Percentiles rank a stretch among this genome's conserved stretches.
These are phyloP conservation scores for Cololabis saira DNA, from an alignment of 2,113 vertebrate species.

Conservation along the genomic window DNA sequence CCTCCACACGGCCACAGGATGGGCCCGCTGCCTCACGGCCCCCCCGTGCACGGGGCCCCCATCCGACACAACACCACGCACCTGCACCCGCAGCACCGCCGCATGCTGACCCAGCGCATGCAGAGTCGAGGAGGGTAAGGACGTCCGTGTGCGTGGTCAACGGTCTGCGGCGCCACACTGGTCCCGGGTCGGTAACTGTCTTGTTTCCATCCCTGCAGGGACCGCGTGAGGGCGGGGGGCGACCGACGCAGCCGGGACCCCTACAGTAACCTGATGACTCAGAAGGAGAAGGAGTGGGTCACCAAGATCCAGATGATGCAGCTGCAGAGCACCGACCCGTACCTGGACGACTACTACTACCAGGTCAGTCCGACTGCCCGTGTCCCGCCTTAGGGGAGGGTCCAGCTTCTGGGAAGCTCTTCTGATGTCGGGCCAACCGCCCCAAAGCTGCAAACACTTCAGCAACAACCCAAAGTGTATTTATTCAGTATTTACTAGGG, in stretches of 20 bases:
- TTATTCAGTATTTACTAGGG: too few relatives aligned
- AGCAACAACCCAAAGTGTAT: too few relatives aligned
- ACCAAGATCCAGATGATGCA: slow-evolving; percentile 99
- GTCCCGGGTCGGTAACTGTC: not conserved
- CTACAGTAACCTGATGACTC: slow-evolving; percentile 96
- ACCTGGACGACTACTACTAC: slow-evolving; percentile 97
- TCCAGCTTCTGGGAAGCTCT: too few relatives aligned
- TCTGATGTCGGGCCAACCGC: too few relatives aligned
- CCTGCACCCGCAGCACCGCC: slow-evolving; percentile 93
- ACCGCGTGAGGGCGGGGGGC: slow-evolving; percentile 80
- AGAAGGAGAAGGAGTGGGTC: slow-evolving; percentile 97
- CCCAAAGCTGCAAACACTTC: too few relatives aligned
- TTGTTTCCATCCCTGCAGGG: slow-evolving; percentile 71
- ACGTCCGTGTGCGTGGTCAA: too few relatives aligned
- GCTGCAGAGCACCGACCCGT: slow-evolving; percentile 96
- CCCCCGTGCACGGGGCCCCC: slow-evolving; percentile 77
- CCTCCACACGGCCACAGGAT: slow-evolving; percentile 74
- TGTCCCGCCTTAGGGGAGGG: too few relatives aligned
- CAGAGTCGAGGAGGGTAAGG: slow-evolving; percentile 85
- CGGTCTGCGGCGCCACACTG: too few relatives aligned
- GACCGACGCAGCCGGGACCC: slow-evolving; percentile 89
- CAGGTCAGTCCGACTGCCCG: slow-evolving; percentile 63
- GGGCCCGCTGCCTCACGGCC: slow-evolving; percentile 75
- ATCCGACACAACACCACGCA: slow-evolving; percentile 93
- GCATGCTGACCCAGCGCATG: slow-evolving; percentile 92